phyloP scores from a whole-genome alignment of 2,113 vertebrate species.

The Muntiacus muntjak region DNA sequence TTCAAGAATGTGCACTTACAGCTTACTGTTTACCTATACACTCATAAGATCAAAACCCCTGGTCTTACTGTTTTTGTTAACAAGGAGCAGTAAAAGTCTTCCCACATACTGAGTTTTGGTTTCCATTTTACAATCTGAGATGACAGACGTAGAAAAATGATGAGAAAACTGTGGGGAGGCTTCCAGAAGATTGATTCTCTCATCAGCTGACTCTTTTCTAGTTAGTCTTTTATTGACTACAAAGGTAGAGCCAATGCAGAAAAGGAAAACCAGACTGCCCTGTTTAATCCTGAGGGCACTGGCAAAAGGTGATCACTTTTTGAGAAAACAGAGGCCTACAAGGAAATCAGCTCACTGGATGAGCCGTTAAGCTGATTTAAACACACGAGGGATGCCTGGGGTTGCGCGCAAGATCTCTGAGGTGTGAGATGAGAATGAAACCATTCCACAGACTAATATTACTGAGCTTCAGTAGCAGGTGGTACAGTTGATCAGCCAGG shows the following conservation, averaged over 20 bases:
- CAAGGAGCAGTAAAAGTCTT: conserved; percentile 89
- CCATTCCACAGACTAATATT: conserved; percentile 91
- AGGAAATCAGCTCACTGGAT: conserved; percentile 94
- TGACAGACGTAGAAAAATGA: conserved; percentile 96
- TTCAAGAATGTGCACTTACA: conserved; percentile 85
- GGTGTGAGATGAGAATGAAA: conserved; percentile 89
- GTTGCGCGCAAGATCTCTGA: conserved; percentile 90
- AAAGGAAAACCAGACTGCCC: conserved; percentile 89
- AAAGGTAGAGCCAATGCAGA: conserved; percentile 93
- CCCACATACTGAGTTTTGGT: conserved; percentile 94
- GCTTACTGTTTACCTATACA: conserved; percentile 89
- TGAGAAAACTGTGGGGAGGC: conserved; percentile 99
- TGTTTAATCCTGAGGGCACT: conserved; percentile 97
- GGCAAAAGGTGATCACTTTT: conserved; percentile 98
- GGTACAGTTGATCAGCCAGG: conserved; percentile 87
- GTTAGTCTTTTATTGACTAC: conserved; percentile 99
- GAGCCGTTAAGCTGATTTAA: conserved; percentile 98
- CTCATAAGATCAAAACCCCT: conserved; percentile 87
- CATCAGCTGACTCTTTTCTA: conserved; percentile 98
- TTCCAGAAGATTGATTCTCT: conserved; percentile 99
- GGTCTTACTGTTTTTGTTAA: conserved; percentile 90
- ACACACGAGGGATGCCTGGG: conserved; percentile 91
- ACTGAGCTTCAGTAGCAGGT: conserved; percentile 88
- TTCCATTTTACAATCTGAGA: conserved; percentile 94
- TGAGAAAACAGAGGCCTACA: conserved; percentile 95